Conservation (phyloP, 2,797 vertebrate genomes). For the Acomys russatus region DNA sequence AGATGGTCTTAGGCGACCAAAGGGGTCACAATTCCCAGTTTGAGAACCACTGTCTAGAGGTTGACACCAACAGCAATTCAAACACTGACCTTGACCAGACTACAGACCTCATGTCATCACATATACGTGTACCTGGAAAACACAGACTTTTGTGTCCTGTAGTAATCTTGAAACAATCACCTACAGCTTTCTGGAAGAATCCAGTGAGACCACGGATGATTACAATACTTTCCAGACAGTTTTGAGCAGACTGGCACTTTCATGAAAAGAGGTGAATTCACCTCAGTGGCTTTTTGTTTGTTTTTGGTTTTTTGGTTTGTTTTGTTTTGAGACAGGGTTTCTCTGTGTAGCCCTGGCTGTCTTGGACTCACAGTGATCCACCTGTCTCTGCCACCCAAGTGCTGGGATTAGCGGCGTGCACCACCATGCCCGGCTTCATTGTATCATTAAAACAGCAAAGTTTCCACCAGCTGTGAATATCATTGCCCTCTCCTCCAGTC, state of each 20-base stretch:
- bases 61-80: background rate
- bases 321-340: too few species aligned
- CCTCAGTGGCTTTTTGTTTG: too few species aligned
- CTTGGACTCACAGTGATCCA: too few species aligned
- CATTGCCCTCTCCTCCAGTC: background rate
- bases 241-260: background rate
- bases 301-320: too few species aligned
- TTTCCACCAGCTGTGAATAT: background rate
- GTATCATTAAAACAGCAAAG: slow-evolving; percentile 11
- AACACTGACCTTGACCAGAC: background rate
- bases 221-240: background rate
- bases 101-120: background rate
- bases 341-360: too few species aligned
- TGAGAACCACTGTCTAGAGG: background rate
- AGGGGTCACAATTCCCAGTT: background rate
- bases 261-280: background rate
- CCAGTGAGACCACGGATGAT: background rate
- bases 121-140: background rate
- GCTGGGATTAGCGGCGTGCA: too few species aligned
- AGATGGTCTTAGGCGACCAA: background rate
- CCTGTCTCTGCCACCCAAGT: too few species aligned
- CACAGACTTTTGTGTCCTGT: background rate
- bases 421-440: too few species aligned
- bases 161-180: background rate
- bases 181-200: background rate